Evolutionary conservation across 2,113 vertebrate genomes (phyloP).

Genomic region (Pagrus major): DNA sequence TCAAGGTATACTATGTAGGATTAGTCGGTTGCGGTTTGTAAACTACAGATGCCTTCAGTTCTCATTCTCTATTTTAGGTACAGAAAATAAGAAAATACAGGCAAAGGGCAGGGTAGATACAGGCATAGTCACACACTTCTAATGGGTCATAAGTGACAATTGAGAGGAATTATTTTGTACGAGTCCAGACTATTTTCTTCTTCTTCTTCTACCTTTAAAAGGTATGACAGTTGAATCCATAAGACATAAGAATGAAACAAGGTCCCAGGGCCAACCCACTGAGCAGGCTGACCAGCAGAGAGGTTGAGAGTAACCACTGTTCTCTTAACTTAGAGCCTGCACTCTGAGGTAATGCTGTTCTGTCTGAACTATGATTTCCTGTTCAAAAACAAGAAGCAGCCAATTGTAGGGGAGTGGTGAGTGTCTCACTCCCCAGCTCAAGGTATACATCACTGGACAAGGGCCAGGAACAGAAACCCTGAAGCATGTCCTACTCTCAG

Average conservation of each 20-base stretch:
- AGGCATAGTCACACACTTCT: too few relatives aligned
- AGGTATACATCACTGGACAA: slow-evolving; percentile 38
- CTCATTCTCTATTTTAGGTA: too few relatives aligned
- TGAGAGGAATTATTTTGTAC: too few relatives aligned
- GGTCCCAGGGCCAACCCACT: not conserved
- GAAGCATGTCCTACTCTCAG: slow-evolving; percentile 37
- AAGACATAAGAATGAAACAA: not conserved
- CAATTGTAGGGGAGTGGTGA: not conserved
- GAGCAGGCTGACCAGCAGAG: not conserved
- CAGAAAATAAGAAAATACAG: too few relatives aligned
- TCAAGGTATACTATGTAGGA: too few relatives aligned
- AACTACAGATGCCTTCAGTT: too few relatives aligned
- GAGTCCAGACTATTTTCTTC: too few relatives aligned
- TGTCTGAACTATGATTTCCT: slow-evolving; percentile 4
- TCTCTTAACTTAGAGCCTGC: not conserved
- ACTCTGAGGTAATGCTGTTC: not conserved
- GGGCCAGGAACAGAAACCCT: slow-evolving; percentile 28
- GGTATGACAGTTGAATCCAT: not conserved
- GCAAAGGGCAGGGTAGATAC: too few relatives aligned
- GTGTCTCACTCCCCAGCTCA: not conserved
- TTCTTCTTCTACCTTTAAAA: not conserved
- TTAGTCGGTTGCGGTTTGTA: too few relatives aligned
- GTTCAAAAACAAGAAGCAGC: slow-evolving; percentile 11
- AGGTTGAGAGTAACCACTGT: not conserved
- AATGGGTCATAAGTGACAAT: too few relatives aligned